phyloP scores from a whole-genome alignment of 2,888 invertebrate species.

The Gortyna flavago region DNA sequence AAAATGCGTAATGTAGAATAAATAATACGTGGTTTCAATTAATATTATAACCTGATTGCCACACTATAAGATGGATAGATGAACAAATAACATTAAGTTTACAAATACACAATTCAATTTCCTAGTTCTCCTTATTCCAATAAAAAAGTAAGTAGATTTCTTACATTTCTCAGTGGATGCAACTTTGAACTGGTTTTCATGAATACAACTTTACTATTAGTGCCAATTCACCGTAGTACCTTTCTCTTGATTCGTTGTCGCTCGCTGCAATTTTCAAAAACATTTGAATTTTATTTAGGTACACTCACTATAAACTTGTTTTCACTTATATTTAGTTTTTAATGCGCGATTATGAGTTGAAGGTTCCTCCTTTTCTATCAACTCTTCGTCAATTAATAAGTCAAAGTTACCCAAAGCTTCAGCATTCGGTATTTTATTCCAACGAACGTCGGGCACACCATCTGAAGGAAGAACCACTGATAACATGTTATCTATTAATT shows the following conservation, averaged over 20 bases:
- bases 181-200: constrained; percentile 31
- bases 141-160: background rate
- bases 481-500: constrained; percentile 97
- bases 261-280: constrained; percentile 14
- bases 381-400: constrained; percentile 95
- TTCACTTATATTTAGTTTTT: constrained; percentile 73
- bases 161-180: background rate
- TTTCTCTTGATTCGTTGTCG: constrained; percentile 4
- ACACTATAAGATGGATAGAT: background rate
- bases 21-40: background rate
- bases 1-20: background rate
- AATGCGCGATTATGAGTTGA: constrained; percentile 67
- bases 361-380: constrained; percentile 92
- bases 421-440: constrained; percentile 94
- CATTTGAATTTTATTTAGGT: constrained; percentile 30
- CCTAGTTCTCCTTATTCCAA: background rate
- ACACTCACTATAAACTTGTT: background rate
- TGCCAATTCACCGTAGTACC: constrained; percentile 3
- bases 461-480: constrained; percentile 97
- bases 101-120: background rate
- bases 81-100: background rate
- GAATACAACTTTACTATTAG: constrained; percentile 18
- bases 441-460: constrained; percentile 96
- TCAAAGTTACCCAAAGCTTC: constrained; percentile 96
- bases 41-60: background rate